phyloP scores from a whole-genome alignment of 2,113 vertebrate genomes.

The Chaetorhynchus papuensis region DNA sequence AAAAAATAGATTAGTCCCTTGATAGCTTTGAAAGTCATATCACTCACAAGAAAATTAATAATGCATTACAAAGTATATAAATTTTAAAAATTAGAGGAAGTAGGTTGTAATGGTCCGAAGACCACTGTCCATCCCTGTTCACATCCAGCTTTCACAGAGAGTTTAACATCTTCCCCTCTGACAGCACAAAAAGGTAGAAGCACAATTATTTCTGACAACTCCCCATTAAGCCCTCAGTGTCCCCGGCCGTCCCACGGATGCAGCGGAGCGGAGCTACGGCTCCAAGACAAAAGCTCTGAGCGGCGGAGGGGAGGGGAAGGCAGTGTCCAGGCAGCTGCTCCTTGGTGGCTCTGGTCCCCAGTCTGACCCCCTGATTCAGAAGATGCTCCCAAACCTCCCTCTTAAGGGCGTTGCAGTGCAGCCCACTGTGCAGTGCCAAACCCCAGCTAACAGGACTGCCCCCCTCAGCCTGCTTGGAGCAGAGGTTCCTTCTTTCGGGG shows the following conservation, averaged over 20 bases:
- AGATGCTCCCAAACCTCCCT: background rate
- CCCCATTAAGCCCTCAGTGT: background rate
- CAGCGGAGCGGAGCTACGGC: background rate
- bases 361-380: background rate
- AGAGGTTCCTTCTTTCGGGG: background rate
- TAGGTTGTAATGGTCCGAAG: constrained; percentile 56
- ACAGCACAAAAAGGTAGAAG: background rate
- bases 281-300: background rate
- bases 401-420: background rate
- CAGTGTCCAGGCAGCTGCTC: constrained; percentile 2
- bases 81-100: constrained; percentile 66
- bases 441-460: background rate
- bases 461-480: background rate
- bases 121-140: constrained; percentile 33
- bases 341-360: background rate
- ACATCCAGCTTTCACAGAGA: constrained; percentile 12
- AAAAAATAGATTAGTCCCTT: constrained; percentile 71
- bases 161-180: background rate
- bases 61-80: constrained; percentile 61
- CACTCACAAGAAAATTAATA: constrained; percentile 68
- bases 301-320: background rate
- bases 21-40: constrained; percentile 66
- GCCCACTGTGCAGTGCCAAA: background rate
- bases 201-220: constrained; percentile 38
- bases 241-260: background rate